These are phyloP conservation scores for Polyodon spathula DNA, from an alignment of 2,113 vertebrate genomes.

Conservation along the genomic window DNA sequence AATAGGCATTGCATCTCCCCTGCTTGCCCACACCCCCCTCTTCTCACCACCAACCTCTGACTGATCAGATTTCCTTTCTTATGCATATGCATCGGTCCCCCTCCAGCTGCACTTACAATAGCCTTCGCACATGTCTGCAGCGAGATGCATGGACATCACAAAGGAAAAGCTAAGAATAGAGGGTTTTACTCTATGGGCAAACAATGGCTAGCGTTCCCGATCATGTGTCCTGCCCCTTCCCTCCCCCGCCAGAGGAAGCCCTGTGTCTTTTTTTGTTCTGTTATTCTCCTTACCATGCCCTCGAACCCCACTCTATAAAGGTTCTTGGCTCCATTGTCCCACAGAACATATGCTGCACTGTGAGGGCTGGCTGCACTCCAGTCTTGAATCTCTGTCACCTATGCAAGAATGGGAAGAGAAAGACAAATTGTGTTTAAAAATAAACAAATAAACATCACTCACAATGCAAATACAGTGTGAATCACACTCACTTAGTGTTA, in stretches of 20 bases:
- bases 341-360: conserved; percentile 93
- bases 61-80: conserved; percentile 55
- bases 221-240: conserved; percentile 10
- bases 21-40: conserved; percentile 7
- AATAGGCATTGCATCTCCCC: conserved; percentile 2
- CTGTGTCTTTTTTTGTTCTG: conserved; percentile 22
- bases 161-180: conserved; percentile 33
- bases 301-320: conserved; percentile 97
- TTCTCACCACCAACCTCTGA: conserved; percentile 39
- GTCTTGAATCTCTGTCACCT: conserved; percentile 98
- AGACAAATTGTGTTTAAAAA: too few species aligned
- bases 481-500: too few species aligned
- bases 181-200: neutral
- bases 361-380: conserved; percentile 97
- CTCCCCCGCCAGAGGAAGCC: conserved; percentile 34
- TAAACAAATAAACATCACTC: too few species aligned
- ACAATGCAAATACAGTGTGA: too few species aligned
- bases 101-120: conserved; percentile 58
- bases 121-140: conserved; percentile 38
- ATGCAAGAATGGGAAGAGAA: conserved; percentile 14
- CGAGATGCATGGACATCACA: conserved; percentile 42
- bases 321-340: conserved; percentile 99
- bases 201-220: too few species aligned
- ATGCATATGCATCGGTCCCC: conserved; percentile 51
- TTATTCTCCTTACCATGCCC: conserved; percentile 84